Evolutionary conservation across 2,113 vertebrate species (phyloP), one percentile per base, ranked within the genome.

Genomic region (Caracal caracal): DNA sequence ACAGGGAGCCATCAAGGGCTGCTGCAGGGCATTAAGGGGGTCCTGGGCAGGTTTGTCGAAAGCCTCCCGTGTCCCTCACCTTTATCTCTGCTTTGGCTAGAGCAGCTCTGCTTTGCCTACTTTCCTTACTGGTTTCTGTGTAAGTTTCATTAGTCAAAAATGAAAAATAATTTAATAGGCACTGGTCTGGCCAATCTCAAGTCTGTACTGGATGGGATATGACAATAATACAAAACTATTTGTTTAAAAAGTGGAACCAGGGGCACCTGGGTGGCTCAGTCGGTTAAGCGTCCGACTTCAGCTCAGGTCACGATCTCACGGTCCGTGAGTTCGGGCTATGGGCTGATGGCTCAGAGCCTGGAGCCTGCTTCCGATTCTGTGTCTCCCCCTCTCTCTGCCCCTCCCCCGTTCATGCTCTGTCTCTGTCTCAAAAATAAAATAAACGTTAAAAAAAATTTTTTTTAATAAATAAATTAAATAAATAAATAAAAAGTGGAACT

Each of bases 21-120:
- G 24, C 8, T 2, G 4, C 6, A 11, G 10, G 43, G 53, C 2
- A 3, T 20, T 11, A 26, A 30, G 70, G 35, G 30, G 0, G 11
- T 19, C 28, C 26, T 12, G 28, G 78, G 43, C 9, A 2, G 33
- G 28, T 17, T 10, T 33, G 10, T 4, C 15, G 3, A 79, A 24
- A 35, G 28, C 35, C 6, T 15, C 53, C 20, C 24, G 0, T 10
- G 6, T 65, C n/a, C 22, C 30, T 40, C 43, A 8, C 6, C 40
- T 17, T 22, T 43, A 20, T 35, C 63, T 89, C 84, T 24, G 5
- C 66, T 86, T 59, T 15, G 3, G 3, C 7, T 51, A 59, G 12
- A 68, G 22, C 26, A 28, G 28, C 15, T 66, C 56, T 37, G 89
- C 53, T 37, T 49, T 65, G 11, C 53, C 22, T 3, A 35, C 37